phyloP scores from a whole-genome alignment of 1,140 invertebrate species.

The Drosophila funebris region DNA sequence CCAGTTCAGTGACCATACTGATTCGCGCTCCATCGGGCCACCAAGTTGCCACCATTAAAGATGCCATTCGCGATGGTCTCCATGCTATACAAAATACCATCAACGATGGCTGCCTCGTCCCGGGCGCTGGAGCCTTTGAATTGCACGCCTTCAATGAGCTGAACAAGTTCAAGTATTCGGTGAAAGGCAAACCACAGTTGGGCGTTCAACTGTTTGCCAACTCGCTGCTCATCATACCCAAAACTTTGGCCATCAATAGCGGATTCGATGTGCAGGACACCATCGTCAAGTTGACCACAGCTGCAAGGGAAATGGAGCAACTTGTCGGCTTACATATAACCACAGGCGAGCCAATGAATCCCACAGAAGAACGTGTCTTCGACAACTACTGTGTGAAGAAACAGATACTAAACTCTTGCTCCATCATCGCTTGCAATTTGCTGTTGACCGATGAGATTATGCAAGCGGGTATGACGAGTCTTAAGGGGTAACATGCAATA shows the following conservation, averaged over 20 bases:
- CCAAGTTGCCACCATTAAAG: conserved; percentile 96
- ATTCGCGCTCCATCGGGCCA: conserved; percentile 98
- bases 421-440: conserved; percentile 97
- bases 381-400: conserved; percentile 99
- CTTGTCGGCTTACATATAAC: conserved; percentile 94
- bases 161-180: conserved; percentile 91
- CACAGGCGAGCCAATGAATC: conserved; percentile 93
- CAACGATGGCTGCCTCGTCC: conserved; percentile 93
- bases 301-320: conserved; percentile 84
- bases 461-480: conserved; percentile 95
- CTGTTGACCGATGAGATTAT: conserved; percentile 99
- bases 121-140: conserved; percentile 98
- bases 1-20: conserved; percentile 97
- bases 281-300: conserved; percentile 96
- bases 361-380: conserved; percentile 92
- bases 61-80: conserved; percentile 98
- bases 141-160: conserved; percentile 93
- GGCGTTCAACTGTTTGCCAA: conserved; percentile 98
- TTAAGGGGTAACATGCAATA: neutral
- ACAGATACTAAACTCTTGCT: conserved; percentile 97
- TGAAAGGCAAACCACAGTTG: conserved; percentile 95
- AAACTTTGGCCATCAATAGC: conserved; percentile 95
- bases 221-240: conserved; percentile 97
- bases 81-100: conserved; percentile 98
- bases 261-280: conserved; percentile 97